phyloP scores from a whole-genome alignment of 2,113 vertebrate species.

The Dasyprocta punctata region DNA sequence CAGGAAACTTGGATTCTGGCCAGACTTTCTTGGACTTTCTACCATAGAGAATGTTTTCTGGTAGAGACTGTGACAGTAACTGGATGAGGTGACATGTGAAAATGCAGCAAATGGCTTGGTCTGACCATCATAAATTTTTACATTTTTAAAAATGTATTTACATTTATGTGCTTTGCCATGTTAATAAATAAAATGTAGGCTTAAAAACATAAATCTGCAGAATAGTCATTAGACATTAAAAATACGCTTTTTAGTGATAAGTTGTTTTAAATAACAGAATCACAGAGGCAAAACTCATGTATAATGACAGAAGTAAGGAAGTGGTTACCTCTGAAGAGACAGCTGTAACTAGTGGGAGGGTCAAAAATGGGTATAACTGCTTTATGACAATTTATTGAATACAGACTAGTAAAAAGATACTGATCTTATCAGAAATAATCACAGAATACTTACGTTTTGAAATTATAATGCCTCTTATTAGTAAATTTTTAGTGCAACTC shows the following conservation, averaged over 20 bases:
- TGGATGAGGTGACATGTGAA: background rate
- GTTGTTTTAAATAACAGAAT: conserved; percentile 6
- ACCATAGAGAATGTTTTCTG: background rate
- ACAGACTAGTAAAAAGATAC: background rate
- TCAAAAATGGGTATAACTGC: background rate
- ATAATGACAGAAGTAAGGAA: background rate
- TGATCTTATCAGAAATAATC: background rate
- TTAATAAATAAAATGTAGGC: background rate
- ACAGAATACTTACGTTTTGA: background rate
- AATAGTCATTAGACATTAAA: conserved; percentile 44
- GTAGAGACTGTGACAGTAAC: background rate
- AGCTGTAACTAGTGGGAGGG: background rate
- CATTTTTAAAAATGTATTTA: background rate
- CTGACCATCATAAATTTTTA: background rate
- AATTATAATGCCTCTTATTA: conserved; percentile 10
- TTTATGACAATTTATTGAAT: background rate
- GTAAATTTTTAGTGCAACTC: background rate
- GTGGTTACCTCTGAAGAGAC: background rate
- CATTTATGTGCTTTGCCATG: background rate
- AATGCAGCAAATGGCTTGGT: background rate
- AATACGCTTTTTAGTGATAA: background rate
- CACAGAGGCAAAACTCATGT: background rate
- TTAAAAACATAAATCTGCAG: conserved; percentile 12
- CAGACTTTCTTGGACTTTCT: background rate
- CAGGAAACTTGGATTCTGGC: background rate